phyloP scores from a whole-genome alignment of 2,888 invertebrate genomes.

The Homarus gammarus region DNA sequence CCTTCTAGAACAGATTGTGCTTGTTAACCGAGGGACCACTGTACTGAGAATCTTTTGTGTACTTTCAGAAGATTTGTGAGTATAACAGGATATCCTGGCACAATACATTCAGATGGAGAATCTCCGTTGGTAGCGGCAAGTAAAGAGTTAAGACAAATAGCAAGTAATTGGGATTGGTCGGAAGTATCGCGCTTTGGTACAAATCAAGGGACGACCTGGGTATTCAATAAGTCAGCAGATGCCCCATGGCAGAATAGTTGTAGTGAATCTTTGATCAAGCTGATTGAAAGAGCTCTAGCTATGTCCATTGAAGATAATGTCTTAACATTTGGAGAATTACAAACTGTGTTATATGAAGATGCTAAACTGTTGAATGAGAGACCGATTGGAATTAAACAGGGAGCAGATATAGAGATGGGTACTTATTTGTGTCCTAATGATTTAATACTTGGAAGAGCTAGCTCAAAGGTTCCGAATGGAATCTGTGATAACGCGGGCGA shows the following conservation, averaged over 20 bases:
- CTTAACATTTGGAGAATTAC: conserved; percentile 41
- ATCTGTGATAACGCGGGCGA: too few species aligned
- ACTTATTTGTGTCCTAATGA: conserved; percentile 42
- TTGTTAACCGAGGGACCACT: too few species aligned
- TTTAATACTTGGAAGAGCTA: conserved; percentile 27
- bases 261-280: conserved; percentile 27
- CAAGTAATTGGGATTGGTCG: background rate
- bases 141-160: conserved; percentile 17
- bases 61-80: conserved; percentile 36
- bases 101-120: conserved; percentile 35
- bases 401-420: conserved; percentile 33
- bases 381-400: conserved; percentile 42
- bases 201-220: conserved; percentile 20
- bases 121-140: conserved; percentile 29
- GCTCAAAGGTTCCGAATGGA: too few species aligned
- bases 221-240: conserved; percentile 44
- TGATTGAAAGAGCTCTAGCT: conserved; percentile 17
- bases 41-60: too few species aligned
- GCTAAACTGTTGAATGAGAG: conserved; percentile 46
- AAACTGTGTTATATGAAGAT: conserved; percentile 27
- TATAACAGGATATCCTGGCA: conserved; percentile 30
- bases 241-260: conserved; percentile 31
- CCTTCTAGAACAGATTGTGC: too few species aligned
- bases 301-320: conserved; percentile 24
- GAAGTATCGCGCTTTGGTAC: conserved; percentile 19